Base-by-base conservation (phyloP, 2,888 invertebrate genomes). In the Cosmopolites sordidus region DNA sequence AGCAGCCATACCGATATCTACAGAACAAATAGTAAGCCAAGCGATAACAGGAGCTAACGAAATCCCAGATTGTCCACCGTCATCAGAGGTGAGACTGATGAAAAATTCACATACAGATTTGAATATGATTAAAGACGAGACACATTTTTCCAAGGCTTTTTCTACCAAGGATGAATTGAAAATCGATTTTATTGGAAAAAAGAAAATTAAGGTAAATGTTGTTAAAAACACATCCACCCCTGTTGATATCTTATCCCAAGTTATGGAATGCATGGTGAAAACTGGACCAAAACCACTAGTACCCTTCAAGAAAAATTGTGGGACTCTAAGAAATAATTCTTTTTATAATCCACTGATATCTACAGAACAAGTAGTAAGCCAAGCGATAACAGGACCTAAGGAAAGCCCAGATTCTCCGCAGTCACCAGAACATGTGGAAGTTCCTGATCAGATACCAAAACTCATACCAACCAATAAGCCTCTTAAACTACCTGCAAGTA, bases 211-310 rank as follows among this genome's bases (percentile, higher is more conserved):
- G 14, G 16, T 22, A 9, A 27, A 22, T 9, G 5, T 8, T 9
- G 15, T 3, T 8, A n/a, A n/a, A n/a, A 40, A 22, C 5, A 18
- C 3, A 33, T 17, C 12, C 11, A 38, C 53, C 2, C 44, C 44
- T 16, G 51, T 47, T 3, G 61, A 63, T 47, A 52, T 63, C 43
- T 40, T 62, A 14, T 60, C 59, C 4, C 47, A 58, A 54, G 60
- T 63, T 42, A 54, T 63, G 49, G 30, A 54, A 15, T 56, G 51
- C 8, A 63, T 63, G 62, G 55, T 49, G n/a, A 61, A 54, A 43
- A 50, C 43, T 12, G 58, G 48, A 17, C 54, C 59, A 1, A 49
- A 53, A 22, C 22, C 3, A 22, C 4, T 22, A 5, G 3, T 8
- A 22, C 8, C 22, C 3, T 5, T 3, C 3, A 5, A 4, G 33